A percentile compares a stretch with the other conserved stretches of the same genome.
Conservation (phyloP, 1,140 invertebrate genomes). For the Leptinotarsa texana region DNA sequence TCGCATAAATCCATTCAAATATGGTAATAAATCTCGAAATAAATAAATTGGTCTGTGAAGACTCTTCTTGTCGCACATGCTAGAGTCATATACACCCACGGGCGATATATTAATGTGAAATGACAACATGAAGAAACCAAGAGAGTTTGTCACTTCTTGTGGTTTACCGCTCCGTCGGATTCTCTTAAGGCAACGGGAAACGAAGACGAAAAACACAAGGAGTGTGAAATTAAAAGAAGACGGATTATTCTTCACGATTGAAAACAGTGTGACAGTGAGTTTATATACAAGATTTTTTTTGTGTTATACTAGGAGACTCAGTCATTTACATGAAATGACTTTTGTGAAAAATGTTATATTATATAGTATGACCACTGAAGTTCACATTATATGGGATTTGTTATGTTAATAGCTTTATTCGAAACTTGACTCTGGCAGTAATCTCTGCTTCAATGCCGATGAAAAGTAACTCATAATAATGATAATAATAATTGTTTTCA, state of each 20-base stretch:
- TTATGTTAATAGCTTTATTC: too few species aligned
- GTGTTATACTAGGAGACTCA: too few species aligned
- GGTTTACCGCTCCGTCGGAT: conserved; percentile 29
- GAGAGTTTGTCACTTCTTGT: conserved; percentile 34
- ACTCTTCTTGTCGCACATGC: conserved; percentile 4
- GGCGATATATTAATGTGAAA: conserved; percentile 34
- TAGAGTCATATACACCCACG: conserved; percentile 28
- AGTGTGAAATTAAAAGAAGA: not conserved
- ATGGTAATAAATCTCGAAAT: conserved; percentile 33
- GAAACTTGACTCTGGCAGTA: too few species aligned
- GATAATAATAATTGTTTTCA: too few species aligned
- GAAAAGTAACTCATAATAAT: too few species aligned
- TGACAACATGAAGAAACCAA: conserved; percentile 32
- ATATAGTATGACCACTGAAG: too few species aligned
- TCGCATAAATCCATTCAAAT: conserved; percentile 32
- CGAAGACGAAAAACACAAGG: not conserved
- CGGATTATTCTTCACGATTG: not conserved
- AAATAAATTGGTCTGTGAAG: conserved; percentile 33
- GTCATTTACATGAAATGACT: too few species aligned
- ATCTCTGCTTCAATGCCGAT: too few species aligned
- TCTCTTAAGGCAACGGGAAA: conserved; percentile 1
- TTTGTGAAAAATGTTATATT: too few species aligned
- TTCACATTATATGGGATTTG: too few species aligned
- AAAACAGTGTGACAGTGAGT: not conserved
- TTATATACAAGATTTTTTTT: too few species aligned